Base-by-base conservation (phyloP, 2,113 vertebrate species). In the Theristicus caerulescens region DNA sequence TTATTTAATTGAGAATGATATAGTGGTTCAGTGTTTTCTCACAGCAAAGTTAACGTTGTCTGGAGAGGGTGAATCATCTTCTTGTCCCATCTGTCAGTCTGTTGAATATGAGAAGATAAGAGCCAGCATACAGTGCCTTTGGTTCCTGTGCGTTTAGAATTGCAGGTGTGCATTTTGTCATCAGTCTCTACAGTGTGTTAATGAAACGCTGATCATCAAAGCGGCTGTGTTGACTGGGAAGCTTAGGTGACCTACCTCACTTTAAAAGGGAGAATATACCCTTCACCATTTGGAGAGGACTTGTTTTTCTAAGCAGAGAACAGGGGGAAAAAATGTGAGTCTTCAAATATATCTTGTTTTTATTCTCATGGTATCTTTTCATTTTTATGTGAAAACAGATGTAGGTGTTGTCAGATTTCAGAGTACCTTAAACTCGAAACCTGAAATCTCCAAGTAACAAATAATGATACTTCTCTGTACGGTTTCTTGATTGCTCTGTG, bases 61-160 rank as follows among this genome's bases (percentile, higher is more conserved):
- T 93, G 62, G 78, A 87, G 58, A 47, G 49, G 13, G 64, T 97
- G 97, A 96, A 76, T 97, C 93, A 96, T 93, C 73, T 47, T 65
- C 29, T 72, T 87, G 77, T 89, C n/a, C 66, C 76, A 58, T 96
- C 88, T 95, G 86, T 51, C 38, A 58, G 78, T 62, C 62, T 82
- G 29, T 51, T 94, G 70, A 59, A 36, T 29, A 62, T 19, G 44
- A 82, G 81, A 79, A 80, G 92, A 89, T 74, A 79, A 70, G 74
- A 88, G 82, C 19, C 36, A 54, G 62, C 66, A 16, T 18, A 49
- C 29, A 54, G 73, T 82, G 70, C 73, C 84, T 96, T 93, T 91
- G 93, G 69, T 89, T 88, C 84, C 34, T 42, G 20, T 24, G 52
- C 2, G 1, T 36, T 88, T n/a, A 46, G 81, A 87, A 11, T 46